Conservation (phyloP, 2,113 vertebrate genomes). For the Phrynocephalus versicolor region DNA sequence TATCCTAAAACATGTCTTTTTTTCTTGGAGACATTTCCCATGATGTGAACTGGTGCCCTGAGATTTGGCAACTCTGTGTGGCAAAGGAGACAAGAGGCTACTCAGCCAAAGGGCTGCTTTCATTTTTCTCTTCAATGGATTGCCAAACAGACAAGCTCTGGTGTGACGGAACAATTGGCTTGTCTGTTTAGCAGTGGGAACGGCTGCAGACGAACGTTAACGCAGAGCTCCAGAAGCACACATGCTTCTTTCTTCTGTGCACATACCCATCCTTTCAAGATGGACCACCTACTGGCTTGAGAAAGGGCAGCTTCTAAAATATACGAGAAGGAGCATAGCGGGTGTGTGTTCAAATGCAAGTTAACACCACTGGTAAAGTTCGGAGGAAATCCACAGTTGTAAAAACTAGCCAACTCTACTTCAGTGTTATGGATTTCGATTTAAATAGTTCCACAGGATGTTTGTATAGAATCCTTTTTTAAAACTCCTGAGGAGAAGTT, state of each 20-base stretch:
- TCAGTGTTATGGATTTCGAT: not conserved
- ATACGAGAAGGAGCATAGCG: not conserved
- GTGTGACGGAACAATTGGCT: not conserved
- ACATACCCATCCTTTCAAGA: not conserved
- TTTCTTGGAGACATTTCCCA: no score
- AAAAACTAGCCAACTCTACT: not conserved
- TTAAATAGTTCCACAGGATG: not conserved
- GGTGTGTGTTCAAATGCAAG: not conserved
- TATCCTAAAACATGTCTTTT: no score
- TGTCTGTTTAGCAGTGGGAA: conserved; percentile 1
- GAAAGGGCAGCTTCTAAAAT: not conserved
- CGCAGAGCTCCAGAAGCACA: not conserved
- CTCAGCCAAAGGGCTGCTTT: not conserved
- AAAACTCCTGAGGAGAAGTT: not conserved
- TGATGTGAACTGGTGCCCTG: no score
- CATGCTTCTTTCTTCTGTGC: not conserved
- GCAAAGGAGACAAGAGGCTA: not conserved
- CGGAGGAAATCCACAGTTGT: not conserved
- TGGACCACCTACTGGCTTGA: not conserved
- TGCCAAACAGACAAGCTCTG: not conserved
- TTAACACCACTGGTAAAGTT: not conserved
- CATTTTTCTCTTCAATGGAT: not conserved
- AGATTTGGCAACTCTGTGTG: no score
- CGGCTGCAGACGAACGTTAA: not conserved
- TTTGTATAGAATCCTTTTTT: not conserved